A percentile compares a stretch with the other conserved stretches of the same genome.
Evolutionary conservation across 2,797 vertebrate genomes (phyloP).

Genomic region (Brachymystax lenok): DNA sequence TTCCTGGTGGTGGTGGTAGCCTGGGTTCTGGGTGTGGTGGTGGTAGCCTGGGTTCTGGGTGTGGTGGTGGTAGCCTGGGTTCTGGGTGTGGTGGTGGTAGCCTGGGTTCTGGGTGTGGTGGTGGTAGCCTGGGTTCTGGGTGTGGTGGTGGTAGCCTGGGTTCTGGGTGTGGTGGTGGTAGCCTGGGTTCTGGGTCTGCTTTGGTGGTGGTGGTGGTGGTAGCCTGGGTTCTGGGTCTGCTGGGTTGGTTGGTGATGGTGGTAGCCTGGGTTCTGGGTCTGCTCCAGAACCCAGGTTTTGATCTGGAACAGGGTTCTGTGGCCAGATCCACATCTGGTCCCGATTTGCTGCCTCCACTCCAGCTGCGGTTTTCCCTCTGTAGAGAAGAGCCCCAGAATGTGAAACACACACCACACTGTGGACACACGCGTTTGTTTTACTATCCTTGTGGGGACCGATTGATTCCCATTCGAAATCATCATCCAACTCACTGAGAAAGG

Average conservation of each 20-base stretch:
- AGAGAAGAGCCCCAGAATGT: conserved; percentile 77
- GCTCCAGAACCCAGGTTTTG: conserved; percentile 28
- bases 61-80: too few species aligned
- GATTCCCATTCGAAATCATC: conserved; percentile 8
- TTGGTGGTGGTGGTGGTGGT: too few species aligned
- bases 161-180: too few species aligned
- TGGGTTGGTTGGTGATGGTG: conserved; percentile 12
- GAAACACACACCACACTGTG: conserved; percentile 76
- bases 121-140: too few species aligned
- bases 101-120: too few species aligned
- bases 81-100: too few species aligned
- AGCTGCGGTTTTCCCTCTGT: conserved; percentile 80
- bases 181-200: too few species aligned
- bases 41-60: too few species aligned
- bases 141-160: not conserved
- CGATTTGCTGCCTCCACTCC: conserved; percentile 76
- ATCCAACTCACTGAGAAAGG: conserved; percentile 60
- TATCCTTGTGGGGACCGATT: too few species aligned
- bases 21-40: too few species aligned
- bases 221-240: not conserved
- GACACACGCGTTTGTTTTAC: conserved; percentile 53
- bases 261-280: not conserved
- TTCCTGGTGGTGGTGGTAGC: too few species aligned
- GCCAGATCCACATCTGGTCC: conserved; percentile 79
- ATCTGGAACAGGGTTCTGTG: conserved; percentile 51